These are phyloP conservation scores for Isaurus tuberculatus DNA, from an alignment of 92 coral and sea anemone genomes.

Conservation along the genomic window DNA sequence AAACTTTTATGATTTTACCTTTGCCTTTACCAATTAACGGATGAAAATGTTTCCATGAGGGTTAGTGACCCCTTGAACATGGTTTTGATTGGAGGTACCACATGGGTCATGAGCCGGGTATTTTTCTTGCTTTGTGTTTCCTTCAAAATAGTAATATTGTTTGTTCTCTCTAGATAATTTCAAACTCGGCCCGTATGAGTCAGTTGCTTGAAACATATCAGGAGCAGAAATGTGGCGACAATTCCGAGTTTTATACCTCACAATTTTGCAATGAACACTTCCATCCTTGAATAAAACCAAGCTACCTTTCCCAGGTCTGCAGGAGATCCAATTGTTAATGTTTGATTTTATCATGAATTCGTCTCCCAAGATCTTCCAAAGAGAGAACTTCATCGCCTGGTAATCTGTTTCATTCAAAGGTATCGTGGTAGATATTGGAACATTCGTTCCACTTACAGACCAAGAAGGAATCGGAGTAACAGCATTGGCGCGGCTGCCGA, in stretches of 20 bases:
- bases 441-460: neutral
- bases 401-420: constrained; percentile 4
- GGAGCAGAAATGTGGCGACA: neutral
- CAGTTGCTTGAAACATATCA: neutral
- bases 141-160: constrained; percentile 37
- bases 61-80: neutral
- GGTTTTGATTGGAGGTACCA: constrained; percentile 24
- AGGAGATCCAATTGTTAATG: constrained; percentile 25
- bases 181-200: constrained; percentile 3
- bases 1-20: too few species aligned
- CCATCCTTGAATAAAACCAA: neutral
- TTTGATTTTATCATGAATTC: constrained; percentile 12
- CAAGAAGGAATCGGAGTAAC: neutral
- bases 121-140: neutral
- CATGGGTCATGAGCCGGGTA: constrained; percentile 38
- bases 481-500: constrained; percentile 7
- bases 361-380: constrained; percentile 1
- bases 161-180: constrained; percentile 5
- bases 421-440: neutral
- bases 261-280: neutral
- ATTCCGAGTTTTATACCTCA: neutral
- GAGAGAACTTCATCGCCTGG: constrained; percentile 22
- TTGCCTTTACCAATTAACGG: constrained; percentile 14
- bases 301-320: neutral
- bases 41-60: constrained; percentile 41